These are phyloP conservation scores for Leguminivora glycinivorella DNA, from an alignment of 1,140 invertebrate genomes.

Conservation along the genomic window DNA sequence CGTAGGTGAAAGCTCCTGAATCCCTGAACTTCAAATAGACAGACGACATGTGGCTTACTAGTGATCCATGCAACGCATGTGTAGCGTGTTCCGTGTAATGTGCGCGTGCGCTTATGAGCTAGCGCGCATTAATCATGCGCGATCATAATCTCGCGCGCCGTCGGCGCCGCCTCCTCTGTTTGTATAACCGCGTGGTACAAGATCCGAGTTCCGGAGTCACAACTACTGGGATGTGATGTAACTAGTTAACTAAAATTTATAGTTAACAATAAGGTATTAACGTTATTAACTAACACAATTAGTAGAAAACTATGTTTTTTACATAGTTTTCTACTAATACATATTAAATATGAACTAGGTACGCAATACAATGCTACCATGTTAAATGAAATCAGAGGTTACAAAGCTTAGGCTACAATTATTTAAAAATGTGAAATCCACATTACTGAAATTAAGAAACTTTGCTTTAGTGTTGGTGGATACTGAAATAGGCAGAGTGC, in stretches of 20 bases:
- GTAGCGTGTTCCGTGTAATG: conserved; percentile 21
- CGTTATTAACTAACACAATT: neutral
- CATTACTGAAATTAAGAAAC: too few relatives aligned
- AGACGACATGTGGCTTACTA: conserved; percentile 20
- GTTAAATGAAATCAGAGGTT: too few relatives aligned
- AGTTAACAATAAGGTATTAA: neutral
- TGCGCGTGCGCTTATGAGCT: conserved; percentile 58
- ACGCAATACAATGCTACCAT: too few relatives aligned
- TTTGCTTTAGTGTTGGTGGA: too few relatives aligned
- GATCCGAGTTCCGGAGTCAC: conserved; percentile 37
- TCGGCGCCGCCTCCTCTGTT: conserved; percentile 66
- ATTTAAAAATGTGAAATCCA: too few relatives aligned
- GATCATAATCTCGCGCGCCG: conserved; percentile 68
- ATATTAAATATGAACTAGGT: too few relatives aligned
- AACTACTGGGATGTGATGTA: conserved; percentile 3
- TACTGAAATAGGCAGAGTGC: too few relatives aligned
- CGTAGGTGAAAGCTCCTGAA: neutral
- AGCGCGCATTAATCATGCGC: conserved; percentile 68
- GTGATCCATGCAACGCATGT: conserved; percentile 20
- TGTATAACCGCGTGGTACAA: conserved; percentile 70
- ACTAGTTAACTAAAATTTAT: neutral
- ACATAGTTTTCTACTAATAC: conserved; percentile 16
- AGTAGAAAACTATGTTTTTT: conserved; percentile 32
- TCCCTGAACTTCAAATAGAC: conserved; percentile 25
- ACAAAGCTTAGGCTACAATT: too few relatives aligned